A percentile compares a stretch with the other conserved stretches of the same genome.
Conservation (phyloP, 92 coral and sea anemone genomes). For the Siderastrea radians region DNA sequence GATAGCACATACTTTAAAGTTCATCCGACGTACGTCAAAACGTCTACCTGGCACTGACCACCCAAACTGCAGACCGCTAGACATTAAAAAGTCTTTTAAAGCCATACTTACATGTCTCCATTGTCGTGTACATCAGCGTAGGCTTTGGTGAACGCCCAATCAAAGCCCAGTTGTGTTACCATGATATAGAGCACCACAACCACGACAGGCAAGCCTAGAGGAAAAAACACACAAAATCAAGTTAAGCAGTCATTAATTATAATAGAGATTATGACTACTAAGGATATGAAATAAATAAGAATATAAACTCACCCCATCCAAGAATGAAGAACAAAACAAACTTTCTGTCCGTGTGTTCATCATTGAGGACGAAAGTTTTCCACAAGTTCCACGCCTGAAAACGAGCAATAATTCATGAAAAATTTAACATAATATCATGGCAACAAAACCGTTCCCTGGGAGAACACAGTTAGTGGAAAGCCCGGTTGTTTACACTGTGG, state of each 20-base stretch:
- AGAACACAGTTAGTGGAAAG: not conserved
- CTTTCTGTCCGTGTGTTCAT: slow-evolving; percentile 95
- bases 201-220: slow-evolving; percentile 87
- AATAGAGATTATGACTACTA: too few species aligned
- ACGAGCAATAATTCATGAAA: not conserved
- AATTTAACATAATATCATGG: not conserved
- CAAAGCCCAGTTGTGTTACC: slow-evolving; percentile 82
- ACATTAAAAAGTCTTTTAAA: not conserved
- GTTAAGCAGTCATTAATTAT: too few species aligned
- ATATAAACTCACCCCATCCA: slow-evolving; percentile 92
- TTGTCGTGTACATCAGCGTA: slow-evolving; percentile 96
- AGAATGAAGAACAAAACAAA: slow-evolving; percentile 90
- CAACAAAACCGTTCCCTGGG: not conserved
- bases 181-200: slow-evolving; percentile 86
- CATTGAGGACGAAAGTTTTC: slow-evolving; percentile 93
- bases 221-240: not conserved
- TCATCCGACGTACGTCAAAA: too few species aligned
- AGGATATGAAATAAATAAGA: not conserved
- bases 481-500: too few species aligned
- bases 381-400: slow-evolving; percentile 97
- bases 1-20: too few species aligned
- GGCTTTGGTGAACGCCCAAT: slow-evolving; percentile 88
- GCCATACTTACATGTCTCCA: slow-evolving; percentile 94
- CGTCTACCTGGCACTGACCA: too few species aligned
- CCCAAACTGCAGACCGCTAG: not conserved